phyloP scores from a whole-genome alignment of 2,113 vertebrate genomes.

The Istiophorus platypterus region DNA sequence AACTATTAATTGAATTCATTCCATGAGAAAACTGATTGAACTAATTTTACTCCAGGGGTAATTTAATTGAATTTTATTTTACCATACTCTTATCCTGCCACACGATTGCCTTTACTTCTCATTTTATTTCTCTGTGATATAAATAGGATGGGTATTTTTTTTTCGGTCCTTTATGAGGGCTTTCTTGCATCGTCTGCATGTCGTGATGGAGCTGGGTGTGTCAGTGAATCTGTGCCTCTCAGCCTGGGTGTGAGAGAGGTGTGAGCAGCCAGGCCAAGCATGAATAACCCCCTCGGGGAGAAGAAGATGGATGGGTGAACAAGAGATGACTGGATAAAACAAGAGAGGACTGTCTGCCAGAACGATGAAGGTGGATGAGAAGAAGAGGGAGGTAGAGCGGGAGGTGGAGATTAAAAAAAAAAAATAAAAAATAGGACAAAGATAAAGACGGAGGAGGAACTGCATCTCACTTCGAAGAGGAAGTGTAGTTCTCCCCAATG shows the following conservation, averaged over 20 bases:
- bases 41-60: neutral
- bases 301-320: constrained; percentile 59
- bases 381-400: neutral
- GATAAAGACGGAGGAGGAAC: neutral
- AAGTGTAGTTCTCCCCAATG: neutral
- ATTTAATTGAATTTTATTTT: neutral
- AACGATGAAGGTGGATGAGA: constrained; percentile 31
- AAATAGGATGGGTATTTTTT: constrained; percentile 4
- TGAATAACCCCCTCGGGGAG: constrained; percentile 67
- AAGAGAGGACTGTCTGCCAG: constrained; percentile 60
- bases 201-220: constrained; percentile 37
- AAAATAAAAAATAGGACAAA: neutral
- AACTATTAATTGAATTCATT: neutral
- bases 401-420: neutral
- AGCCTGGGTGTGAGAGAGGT: constrained; percentile 61
- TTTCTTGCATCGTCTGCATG: constrained; percentile 33
- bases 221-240: constrained; percentile 49
- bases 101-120: neutral
- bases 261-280: constrained; percentile 61
- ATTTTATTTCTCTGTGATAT: neutral
- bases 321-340: constrained; percentile 66
- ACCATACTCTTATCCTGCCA: neutral
- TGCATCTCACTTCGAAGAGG: neutral
- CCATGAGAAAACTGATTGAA: neutral
- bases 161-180: neutral